Evolutionary conservation across 1,140 invertebrate genomes (phyloP).

Genomic region (Nomia melanderi): DNA sequence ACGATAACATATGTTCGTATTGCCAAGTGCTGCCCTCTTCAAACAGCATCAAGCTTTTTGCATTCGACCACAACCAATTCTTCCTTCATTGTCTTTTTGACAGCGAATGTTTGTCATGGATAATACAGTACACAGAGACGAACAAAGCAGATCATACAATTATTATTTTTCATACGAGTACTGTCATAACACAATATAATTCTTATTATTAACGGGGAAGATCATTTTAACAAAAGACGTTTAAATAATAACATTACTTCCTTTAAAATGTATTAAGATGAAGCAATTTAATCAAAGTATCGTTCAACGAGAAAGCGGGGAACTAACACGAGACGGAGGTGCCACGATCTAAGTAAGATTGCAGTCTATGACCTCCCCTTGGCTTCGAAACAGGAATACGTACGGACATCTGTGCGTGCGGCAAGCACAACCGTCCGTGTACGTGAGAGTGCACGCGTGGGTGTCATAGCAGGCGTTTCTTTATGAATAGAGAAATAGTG

Average conservation of each 20-base stretch:
- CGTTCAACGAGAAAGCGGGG: neutral
- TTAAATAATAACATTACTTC: neutral
- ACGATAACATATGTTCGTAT: conserved; percentile 10
- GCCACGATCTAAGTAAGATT: neutral
- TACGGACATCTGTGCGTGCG: conserved; percentile 42
- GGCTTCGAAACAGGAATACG: conserved; percentile 34
- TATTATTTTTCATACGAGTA: neutral
- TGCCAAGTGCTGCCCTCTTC: conserved; percentile 38
- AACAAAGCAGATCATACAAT: neutral
- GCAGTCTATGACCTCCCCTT: conserved; percentile 26
- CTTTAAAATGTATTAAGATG: neutral
- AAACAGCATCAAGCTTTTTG: neutral
- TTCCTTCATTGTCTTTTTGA: conserved; percentile 14
- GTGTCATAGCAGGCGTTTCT: conserved; percentile 54
- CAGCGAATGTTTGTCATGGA: conserved; percentile 10
- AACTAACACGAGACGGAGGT: neutral
- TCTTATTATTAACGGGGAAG: too few relatives aligned
- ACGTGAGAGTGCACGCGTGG: conserved; percentile 53
- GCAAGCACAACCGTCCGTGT: conserved; percentile 41
- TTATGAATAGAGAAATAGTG: conserved; percentile 41
- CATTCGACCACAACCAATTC: conserved; percentile 23
- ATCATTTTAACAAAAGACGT: too few relatives aligned
- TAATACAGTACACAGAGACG: neutral
- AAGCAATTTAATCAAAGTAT: neutral
- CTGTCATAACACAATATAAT: neutral